Conservation (phyloP, 2,888 invertebrate genomes). For the Enoplolaimus lenunculus region DNA sequence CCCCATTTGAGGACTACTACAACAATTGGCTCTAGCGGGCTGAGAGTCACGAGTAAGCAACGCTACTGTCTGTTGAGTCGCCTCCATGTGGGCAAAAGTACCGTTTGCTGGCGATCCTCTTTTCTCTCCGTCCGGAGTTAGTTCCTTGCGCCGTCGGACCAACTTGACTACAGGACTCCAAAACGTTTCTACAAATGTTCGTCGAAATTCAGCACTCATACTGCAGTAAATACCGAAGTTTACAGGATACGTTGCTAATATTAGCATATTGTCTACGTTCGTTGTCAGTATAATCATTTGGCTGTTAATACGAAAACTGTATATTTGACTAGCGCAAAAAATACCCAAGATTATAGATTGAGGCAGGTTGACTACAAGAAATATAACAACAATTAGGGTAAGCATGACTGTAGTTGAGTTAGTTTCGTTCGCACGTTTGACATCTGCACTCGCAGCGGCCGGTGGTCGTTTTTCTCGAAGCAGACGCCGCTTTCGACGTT, state of each 20-base stretch:
- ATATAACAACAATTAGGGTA: conserved; percentile 45
- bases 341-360: conserved; percentile 34
- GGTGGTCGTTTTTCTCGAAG: not conserved
- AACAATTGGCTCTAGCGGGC: no score
- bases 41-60: no score
- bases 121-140: no score
- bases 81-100: no score
- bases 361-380: conserved; percentile 47
- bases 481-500: conserved; percentile 59
- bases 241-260: conserved; percentile 69
- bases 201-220: conserved; percentile 82
- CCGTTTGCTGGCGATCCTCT: no score
- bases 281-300: not conserved
- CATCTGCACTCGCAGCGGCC: not conserved
- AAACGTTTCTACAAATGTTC: conserved; percentile 71
- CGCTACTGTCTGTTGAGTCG: no score
- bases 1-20: no score
- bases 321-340: not conserved
- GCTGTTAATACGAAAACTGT: not conserved
- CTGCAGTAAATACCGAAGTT: conserved; percentile 92
- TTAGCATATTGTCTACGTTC: conserved; percentile 56
- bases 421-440: not conserved
- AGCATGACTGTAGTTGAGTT: conserved; percentile 35
- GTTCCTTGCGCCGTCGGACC: no score
- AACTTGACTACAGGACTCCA: no score